Percentiles rank a stretch among this genome's conserved stretches.
Conservation (phyloP, 1,140 invertebrate species). For the Drosophila orena region DNA sequence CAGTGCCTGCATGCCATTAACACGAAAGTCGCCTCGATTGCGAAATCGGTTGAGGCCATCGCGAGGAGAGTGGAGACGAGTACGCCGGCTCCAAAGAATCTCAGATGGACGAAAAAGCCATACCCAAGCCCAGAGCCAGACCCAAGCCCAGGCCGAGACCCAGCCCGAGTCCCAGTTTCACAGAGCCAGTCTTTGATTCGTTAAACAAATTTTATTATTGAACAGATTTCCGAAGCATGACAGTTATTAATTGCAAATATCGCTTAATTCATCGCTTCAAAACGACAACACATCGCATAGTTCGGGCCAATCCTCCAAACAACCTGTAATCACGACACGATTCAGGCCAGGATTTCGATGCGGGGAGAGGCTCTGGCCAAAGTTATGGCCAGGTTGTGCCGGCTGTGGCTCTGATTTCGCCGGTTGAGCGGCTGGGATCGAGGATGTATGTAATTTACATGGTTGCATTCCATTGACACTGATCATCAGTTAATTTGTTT, state of each 20-base stretch:
- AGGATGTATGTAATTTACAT: constrained; percentile 70
- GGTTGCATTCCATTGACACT: constrained; percentile 84
- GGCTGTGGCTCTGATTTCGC: constrained; percentile 51
- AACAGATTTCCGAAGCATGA: constrained; percentile 79
- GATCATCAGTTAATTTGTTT: constrained; percentile 84
- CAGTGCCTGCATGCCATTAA: constrained; percentile 82
- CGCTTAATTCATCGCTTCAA: constrained; percentile 84
- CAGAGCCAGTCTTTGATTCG: constrained; percentile 66
- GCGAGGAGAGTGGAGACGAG: constrained; percentile 15
- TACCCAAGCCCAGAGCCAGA: neutral
- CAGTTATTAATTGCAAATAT: constrained; percentile 84
- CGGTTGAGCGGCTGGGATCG: constrained; percentile 9
- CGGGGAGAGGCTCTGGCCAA: constrained; percentile 8
- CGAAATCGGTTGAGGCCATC: constrained; percentile 71
- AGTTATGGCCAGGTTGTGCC: constrained; percentile 34
- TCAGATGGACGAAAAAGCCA: constrained; percentile 16
- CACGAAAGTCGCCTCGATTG: constrained; percentile 75
- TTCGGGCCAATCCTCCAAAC: constrained; percentile 67
- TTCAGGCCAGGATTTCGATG: constrained; percentile 39
- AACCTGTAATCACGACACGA: constrained; percentile 81
- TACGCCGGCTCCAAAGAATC: constrained; percentile 25
- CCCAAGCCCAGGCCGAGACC: constrained; percentile 3
- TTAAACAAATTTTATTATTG: constrained; percentile 83
- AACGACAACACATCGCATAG: constrained; percentile 80
- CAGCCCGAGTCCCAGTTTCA: neutral